These are phyloP conservation scores for Nymphalis urticae DNA, from an alignment of 2,888 invertebrate genomes.

Conservation along the genomic window DNA sequence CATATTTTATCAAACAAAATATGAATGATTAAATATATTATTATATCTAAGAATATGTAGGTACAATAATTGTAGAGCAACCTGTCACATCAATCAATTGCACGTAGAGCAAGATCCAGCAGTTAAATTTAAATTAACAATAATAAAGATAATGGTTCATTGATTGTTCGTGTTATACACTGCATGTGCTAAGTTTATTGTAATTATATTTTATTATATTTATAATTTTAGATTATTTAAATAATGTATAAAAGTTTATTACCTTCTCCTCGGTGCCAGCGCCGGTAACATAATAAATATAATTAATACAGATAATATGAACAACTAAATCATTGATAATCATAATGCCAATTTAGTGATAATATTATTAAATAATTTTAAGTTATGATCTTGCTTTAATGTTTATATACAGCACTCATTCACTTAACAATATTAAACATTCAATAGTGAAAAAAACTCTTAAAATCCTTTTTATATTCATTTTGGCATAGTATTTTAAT, in stretches of 20 bases:
- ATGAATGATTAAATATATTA: no score
- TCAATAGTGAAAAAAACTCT: conserved; percentile 50
- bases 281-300: conserved; percentile 61
- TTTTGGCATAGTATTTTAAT: conserved; percentile 61
- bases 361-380: conserved; percentile 39
- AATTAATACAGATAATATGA: conserved; percentile 63
- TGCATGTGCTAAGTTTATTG: not conserved
- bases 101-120: conserved; percentile 25
- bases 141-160: conserved; percentile 24
- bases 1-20: no score
- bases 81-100: conserved; percentile 31
- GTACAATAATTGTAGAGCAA: conserved; percentile 11
- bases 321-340: conserved; percentile 64
- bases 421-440: conserved; percentile 62
- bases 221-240: no score
- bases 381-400: conserved; percentile 41
- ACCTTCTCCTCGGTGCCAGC: conserved; percentile 68
- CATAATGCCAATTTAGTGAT: conserved; percentile 57
- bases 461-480: conserved; percentile 58
- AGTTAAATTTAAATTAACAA: conserved; percentile 33
- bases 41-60: not conserved
- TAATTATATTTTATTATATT: not conserved
- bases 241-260: conserved; percentile 41
- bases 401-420: conserved; percentile 59
- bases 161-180: not conserved